A percentile compares a stretch with the other conserved stretches of the same genome.
Conservation (phyloP, 2,113 vertebrate genomes). For the Coptodon bakossiorum region DNA sequence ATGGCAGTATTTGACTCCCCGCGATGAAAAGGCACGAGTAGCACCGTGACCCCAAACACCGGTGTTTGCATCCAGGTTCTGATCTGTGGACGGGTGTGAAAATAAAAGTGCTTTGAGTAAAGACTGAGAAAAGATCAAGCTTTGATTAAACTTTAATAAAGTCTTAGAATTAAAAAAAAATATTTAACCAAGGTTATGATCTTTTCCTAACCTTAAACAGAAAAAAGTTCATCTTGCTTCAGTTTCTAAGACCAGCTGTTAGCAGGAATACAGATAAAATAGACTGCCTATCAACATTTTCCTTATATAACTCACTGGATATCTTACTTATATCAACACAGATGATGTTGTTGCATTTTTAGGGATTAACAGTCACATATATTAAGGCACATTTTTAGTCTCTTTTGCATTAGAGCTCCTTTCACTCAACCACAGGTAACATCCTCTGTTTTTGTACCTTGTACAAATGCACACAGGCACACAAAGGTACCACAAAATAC, state of each 20-base stretch:
- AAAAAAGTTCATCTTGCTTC: neutral
- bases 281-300: neutral
- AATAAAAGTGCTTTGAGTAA: neutral
- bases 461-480: neutral
- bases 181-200: neutral
- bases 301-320: neutral
- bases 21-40: neutral
- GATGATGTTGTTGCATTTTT: neutral
- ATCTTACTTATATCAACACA: neutral
- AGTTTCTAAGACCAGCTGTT: neutral
- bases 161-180: neutral
- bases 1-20: neutral
- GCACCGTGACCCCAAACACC: neutral
- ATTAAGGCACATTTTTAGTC: neutral
- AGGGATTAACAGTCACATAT: neutral
- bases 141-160: neutral
- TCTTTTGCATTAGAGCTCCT: neutral
- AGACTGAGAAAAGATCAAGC: neutral
- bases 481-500: neutral
- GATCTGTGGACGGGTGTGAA: neutral
- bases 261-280: neutral
- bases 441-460: neutral
- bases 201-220: neutral
- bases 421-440: neutral
- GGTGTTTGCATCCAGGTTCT: neutral